Evolutionary conservation across 2,113 vertebrate species (phyloP), one percentile per base, ranked within the genome.

Genomic region (Oostethus manadensis): DNA sequence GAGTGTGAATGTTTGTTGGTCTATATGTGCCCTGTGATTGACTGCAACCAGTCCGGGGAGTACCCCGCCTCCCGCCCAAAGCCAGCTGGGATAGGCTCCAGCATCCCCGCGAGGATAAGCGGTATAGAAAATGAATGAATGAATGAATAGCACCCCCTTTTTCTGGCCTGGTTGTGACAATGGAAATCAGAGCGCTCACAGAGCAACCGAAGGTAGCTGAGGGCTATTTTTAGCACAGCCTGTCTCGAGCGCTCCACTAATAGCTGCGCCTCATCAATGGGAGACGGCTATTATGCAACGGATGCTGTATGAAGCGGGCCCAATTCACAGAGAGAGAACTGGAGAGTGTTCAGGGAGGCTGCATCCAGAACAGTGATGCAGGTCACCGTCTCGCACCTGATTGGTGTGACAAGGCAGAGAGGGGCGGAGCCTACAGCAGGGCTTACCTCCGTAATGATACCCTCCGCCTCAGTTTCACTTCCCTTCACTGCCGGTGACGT

Each of bases 241-340:
- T 72, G 75, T 66, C 76, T 76, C 38, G 43, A 26, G 70, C 22
- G 13, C 62, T 83, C 68, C 65, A 68, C 73, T 73, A 71, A 70
- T 70, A 78, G 71, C 63, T 69, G 54, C 8, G 66, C 10, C 62
- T 73, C 70, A 77, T 78, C 78, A 86, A 84, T 83, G 75, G 84
- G 69, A 77, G 68, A 73, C 73, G 64, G 66, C 47, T 70, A 62
- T 84, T 85, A 80, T 74, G 78, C 78, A 83, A 86, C 73, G 33
- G 50, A 77, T 74, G 62, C 51, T 81, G 73, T 86, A 84, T 81
- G 76, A 86, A 79, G 58, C 60, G 46, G 62, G 40, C 53, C 47
- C 44, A 45, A 60, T 81, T 81, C 68, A 78, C 64, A 82, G 74
- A 51, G 15, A 50, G 58, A 51, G 43, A 47, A 17, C 22, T 7